These are phyloP conservation scores for Ranitomeya imitator DNA, from an alignment of 2,113 vertebrate species.

Conservation along the genomic window DNA sequence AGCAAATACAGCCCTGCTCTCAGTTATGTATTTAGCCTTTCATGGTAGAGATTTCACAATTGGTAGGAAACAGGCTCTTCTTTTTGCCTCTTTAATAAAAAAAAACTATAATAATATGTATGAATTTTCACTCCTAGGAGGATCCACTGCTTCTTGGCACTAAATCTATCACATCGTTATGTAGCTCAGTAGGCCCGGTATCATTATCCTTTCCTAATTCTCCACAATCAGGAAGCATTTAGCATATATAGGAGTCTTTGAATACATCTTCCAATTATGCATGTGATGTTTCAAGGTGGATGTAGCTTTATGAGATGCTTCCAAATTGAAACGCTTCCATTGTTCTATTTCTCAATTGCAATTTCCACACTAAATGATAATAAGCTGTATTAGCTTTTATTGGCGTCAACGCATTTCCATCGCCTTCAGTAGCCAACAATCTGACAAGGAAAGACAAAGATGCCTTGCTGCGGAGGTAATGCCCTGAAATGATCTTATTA, in stretches of 20 bases:
- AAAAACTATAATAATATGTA: constrained; percentile 27
- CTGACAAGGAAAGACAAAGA: constrained; percentile 19
- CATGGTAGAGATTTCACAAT: not conserved
- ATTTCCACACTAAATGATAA: constrained; percentile 7
- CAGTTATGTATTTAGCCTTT: not conserved
- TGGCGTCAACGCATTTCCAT: not conserved
- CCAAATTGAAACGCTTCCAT: not conserved
- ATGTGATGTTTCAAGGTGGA: constrained; percentile 33
- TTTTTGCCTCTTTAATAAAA: not conserved
- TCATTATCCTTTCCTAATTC: constrained; percentile 36
- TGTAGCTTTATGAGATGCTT: constrained; percentile 3
- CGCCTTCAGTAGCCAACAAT: not conserved
- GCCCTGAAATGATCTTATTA: constrained; percentile 45
- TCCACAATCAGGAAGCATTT: constrained; percentile 38
- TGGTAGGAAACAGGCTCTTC: constrained; percentile 19
- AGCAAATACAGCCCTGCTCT: not conserved
- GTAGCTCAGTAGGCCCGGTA: not conserved
- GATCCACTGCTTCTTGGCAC: not conserved
- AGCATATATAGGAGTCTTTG: constrained; percentile 4
- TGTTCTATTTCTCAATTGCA: constrained; percentile 14
- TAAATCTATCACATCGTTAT: constrained; percentile 7
- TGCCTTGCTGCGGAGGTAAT: constrained; percentile 20
- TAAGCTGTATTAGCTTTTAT: constrained; percentile 19
- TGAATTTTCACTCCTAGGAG: constrained; percentile 21
- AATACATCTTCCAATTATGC: constrained; percentile 26